Base-by-base conservation (phyloP, 2,888 invertebrate species). In the Osmoderma eremita region DNA sequence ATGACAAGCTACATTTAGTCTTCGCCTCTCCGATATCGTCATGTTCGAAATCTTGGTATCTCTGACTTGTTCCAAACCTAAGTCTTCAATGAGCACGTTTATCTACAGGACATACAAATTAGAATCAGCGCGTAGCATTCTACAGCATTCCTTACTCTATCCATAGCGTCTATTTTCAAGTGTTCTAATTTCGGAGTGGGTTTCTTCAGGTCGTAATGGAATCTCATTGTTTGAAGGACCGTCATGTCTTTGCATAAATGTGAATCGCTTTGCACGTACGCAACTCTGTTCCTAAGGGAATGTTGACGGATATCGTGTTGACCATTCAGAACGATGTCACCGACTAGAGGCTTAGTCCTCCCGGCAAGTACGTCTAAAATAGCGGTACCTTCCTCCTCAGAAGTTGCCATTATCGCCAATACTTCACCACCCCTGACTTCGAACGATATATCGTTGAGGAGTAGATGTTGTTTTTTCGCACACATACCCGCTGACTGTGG, bases 361-460 rank as follows among this genome's bases (percentile, higher is more conserved):
- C 95, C 94, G n/a, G 94, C 90, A 65, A 97, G 82, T 0, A 93
- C 90, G 76, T 95, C 92, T 62, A 96, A 84, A n/a, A 97, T 83
- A 0, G 91, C 90, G 0, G 93, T 92, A 10, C 95, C 94, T 81
- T 97, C 96, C 42, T 88, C 87, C 74, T 93, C 94, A 13, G 91
- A 90, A 0, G 97, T 97, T 1, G 96, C 91, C 88, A 97, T 89
- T 18, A 97, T 88, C 1, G 95, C 96, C 75, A 97, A 84, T 49
- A 97, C 88, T 83, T 97, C 97, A 1, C 96, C 95, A 0, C 95
- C 95, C 73, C 92, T 90, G 22, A 93, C 92, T 82, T 97, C 97
- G 74, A 97, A 89, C 24, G 93, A 92, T 6, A 97, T 86, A 2
- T 91, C 91, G 54, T 92, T 82, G 56, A 82, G 75, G 2, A 82